These are phyloP conservation scores for Excalfactoria chinensis DNA, from an alignment of 2,113 vertebrate species.

Conservation along the genomic window DNA sequence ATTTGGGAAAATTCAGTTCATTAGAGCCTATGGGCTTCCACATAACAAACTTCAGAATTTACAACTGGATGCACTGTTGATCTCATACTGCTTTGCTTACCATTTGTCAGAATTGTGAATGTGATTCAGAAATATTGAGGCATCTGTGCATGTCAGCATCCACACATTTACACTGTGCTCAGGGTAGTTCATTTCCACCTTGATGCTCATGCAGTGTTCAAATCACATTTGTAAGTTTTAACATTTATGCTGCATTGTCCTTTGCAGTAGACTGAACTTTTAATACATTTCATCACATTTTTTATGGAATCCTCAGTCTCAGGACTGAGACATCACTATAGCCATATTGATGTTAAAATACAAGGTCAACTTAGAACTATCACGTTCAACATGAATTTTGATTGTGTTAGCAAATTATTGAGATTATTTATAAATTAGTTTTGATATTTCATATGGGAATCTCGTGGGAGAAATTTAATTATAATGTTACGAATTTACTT, in stretches of 20 bases:
- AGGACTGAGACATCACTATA: not conserved
- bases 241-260: not conserved
- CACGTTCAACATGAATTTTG: not conserved
- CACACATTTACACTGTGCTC: conserved; percentile 11
- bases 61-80: not conserved
- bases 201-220: not conserved
- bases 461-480: not conserved
- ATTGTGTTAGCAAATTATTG: not conserved
- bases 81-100: not conserved
- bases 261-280: not conserved
- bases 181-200: not conserved
- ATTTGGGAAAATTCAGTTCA: conserved; percentile 7
- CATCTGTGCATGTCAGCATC: not conserved
- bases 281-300: not conserved
- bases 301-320: not conserved
- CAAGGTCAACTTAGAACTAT: not conserved
- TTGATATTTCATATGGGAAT: not conserved
- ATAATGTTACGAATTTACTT: not conserved
- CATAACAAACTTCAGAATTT: not conserved
- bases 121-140: not conserved
- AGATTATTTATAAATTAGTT: not conserved
- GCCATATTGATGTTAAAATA: not conserved
- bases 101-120: not conserved
- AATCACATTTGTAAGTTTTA: not conserved
- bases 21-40: conserved; percentile 9